Evolutionary conservation across 23 tunicate species (phyloP).

Genomic region (Trididemnum nubilum): DNA sequence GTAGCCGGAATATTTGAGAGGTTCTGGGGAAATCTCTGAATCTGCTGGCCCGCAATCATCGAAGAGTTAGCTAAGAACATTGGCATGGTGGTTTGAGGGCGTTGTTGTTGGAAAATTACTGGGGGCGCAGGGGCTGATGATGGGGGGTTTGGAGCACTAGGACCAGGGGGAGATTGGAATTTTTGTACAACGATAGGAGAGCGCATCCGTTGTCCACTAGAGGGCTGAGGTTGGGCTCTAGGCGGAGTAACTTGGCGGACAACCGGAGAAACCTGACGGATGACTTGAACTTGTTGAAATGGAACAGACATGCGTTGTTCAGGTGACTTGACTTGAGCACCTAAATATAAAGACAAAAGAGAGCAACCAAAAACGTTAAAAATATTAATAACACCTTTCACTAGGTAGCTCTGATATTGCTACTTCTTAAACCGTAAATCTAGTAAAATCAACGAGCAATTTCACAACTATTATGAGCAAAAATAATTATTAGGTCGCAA

Average conservation of each 20-base stretch:
- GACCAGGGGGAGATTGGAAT: neutral
- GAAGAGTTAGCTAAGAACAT: slow-evolving; percentile 19
- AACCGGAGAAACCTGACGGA: slow-evolving; percentile 7
- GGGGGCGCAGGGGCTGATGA: neutral
- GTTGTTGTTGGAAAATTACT: neutral
- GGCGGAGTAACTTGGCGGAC: slow-evolving; percentile 11
- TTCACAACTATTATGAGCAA: no score
- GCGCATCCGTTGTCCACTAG: neutral
- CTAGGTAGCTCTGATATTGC: no score
- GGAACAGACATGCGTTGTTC: slow-evolving; percentile 4
- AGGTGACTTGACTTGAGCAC: neutral
- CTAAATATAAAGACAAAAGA: no score
- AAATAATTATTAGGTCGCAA: no score
- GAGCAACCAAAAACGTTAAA: no score
- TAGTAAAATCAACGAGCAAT: no score
- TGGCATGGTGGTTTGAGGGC: neutral
- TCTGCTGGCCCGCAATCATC: neutral
- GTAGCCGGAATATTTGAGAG: neutral
- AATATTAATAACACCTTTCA: no score
- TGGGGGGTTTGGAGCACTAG: neutral
- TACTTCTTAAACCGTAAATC: no score
- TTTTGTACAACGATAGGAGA: neutral
- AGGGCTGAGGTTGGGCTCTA: neutral
- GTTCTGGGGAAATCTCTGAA: neutral
- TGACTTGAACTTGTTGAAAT: slow-evolving; percentile 5